Evolutionary conservation across 1,140 invertebrate genomes (phyloP), one percentile per base, ranked within the genome.

Genomic region (Drosophila erecta): DNA sequence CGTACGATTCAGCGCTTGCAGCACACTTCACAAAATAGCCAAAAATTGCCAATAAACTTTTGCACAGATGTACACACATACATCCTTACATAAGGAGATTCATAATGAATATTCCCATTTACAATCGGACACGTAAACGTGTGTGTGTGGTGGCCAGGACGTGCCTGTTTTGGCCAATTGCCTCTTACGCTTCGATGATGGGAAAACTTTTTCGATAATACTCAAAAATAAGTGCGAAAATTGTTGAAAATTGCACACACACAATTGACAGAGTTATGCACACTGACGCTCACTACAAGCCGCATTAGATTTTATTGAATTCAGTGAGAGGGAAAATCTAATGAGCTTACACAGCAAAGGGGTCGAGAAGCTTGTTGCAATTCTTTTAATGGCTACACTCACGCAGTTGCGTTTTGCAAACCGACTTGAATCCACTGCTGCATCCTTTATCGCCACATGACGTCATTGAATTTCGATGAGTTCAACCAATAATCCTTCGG

Each of bases 171-270:
- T 87, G 55, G 79, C 83, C 79, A 87, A 87, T 89, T 79, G 81
- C 80, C 71, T 40, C 62, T 65, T 77, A 35, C 56, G 71, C 54
- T 80, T 77, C 76, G 84, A 74, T 87, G 84, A 87, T 87, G 84
- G 79, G 76, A 87, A 87, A 87, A 87, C 84, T 87, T 87, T 87
- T 89, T 89, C 84, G 84, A 87, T 87, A 87, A 87, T 87, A 87
- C 84, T 87, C 84, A 90, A 89, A 87, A 87, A 89, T 89, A 87
- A 87, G 79, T 89, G 84, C 84, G 84, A 87, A 80, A 87, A 84
- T 84, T 76, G 65, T 62, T 49, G 66, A 24, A 24, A 24, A 24
- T 24, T 4, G 65, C 40, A 70, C 47, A 51, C 47, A 60, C n/a
- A 61, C 20, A 43, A 50, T 50, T 38, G 55, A 43, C 24, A 33